These are phyloP conservation scores for Zaprionus ornatus DNA, from an alignment of 1,140 invertebrate genomes.

Conservation along the genomic window DNA sequence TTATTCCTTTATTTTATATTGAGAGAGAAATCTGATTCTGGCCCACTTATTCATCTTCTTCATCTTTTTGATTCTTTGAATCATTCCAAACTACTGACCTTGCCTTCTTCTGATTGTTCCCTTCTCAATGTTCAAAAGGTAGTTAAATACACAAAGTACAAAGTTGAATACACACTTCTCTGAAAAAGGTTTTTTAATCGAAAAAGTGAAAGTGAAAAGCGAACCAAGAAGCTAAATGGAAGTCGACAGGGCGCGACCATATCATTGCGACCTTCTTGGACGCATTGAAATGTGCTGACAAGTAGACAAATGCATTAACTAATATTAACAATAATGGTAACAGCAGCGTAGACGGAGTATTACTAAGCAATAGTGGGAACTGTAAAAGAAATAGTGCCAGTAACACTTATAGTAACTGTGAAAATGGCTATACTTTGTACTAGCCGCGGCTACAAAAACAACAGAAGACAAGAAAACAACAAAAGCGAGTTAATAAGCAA, in stretches of 20 bases:
- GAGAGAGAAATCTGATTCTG: too few relatives aligned
- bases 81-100: too few relatives aligned
- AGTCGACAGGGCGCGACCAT: slow-evolving; percentile 33
- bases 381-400: slow-evolving; percentile 10
- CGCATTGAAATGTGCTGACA: slow-evolving; percentile 29
- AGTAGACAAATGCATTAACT: slow-evolving; percentile 14
- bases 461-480: not conserved
- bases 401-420: slow-evolving; percentile 6
- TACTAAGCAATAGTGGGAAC: slow-evolving; percentile 8
- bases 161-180: slow-evolving; percentile 33
- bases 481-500: slow-evolving; percentile 50
- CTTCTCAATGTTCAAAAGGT: not conserved
- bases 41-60: too few relatives aligned
- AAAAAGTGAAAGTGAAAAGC: slow-evolving; percentile 49
- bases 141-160: not conserved
- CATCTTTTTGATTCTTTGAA: too few relatives aligned
- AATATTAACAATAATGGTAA: slow-evolving; percentile 3
- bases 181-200: slow-evolving; percentile 21
- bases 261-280: slow-evolving; percentile 40
- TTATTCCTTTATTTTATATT: too few relatives aligned
- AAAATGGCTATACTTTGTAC: slow-evolving; percentile 19
- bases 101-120: too few relatives aligned
- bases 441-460: slow-evolving; percentile 5
- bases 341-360: not conserved
- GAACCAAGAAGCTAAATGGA: not conserved